These are phyloP conservation scores for Petrocephalus sullivani DNA, from an alignment of 2,797 vertebrate genomes.

Conservation along the genomic window DNA sequence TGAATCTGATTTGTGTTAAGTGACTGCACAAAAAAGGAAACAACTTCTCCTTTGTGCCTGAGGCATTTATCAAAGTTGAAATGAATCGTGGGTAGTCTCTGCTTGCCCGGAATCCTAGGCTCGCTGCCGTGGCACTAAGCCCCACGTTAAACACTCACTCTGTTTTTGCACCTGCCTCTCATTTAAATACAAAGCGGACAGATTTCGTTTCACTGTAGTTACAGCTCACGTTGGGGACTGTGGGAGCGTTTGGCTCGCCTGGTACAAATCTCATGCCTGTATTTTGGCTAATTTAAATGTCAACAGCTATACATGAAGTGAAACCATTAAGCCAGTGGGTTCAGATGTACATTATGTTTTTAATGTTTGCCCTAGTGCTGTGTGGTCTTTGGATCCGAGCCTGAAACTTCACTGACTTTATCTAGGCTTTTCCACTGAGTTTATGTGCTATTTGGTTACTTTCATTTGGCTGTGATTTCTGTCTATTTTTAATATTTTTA, in stretches of 20 bases:
- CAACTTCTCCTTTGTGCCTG: constrained; percentile 12
- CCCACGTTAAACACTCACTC: constrained; percentile 13
- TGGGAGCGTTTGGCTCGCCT: constrained; percentile 1
- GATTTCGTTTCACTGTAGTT: constrained; percentile 23
- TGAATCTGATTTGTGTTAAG: constrained; percentile 23
- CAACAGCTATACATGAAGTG: constrained; percentile 19
- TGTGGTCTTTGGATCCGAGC: background rate
- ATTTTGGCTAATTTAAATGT: constrained; percentile 11
- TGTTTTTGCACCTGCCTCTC: constrained; percentile 29
- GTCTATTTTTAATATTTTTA: constrained; percentile 2
- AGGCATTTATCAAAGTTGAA: constrained; percentile 17
- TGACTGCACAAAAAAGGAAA: constrained; percentile 10
- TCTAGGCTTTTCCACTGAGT: background rate
- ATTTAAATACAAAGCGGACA: constrained; percentile 27
- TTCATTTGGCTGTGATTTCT: background rate
- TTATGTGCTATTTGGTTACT: constrained; percentile 12
- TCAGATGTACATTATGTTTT: constrained; percentile 21
- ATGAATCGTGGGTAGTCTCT: constrained; percentile 18
- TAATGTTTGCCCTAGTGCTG: background rate
- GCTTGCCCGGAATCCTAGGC: background rate
- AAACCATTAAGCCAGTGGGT: constrained; percentile 18
- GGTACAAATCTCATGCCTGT: constrained; percentile 14
- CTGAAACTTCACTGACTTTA: constrained; percentile 15
- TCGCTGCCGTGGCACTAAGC: background rate
- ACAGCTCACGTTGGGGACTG: constrained; percentile 17